Evolutionary conservation across 2,113 vertebrate species (phyloP).

Genomic region (Elaphurus davidianus): DNA sequence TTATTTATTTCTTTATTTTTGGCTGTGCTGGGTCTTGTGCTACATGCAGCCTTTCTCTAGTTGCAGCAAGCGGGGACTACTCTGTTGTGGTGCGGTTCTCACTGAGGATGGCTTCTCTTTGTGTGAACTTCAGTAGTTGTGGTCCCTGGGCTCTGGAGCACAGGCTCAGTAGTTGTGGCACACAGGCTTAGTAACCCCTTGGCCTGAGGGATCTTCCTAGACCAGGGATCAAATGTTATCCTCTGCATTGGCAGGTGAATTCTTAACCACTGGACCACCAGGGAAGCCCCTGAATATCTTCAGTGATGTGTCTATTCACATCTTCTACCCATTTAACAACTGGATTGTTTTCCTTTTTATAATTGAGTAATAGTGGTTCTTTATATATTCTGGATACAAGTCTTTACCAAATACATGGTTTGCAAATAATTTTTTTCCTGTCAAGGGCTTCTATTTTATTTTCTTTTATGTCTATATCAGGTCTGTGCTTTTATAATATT

Average conservation of each 20-base stretch:
- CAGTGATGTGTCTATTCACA: neutral
- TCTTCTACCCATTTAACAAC: neutral
- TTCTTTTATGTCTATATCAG: neutral
- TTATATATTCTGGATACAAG: neutral
- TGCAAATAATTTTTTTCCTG: neutral
- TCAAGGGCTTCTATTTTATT: neutral
- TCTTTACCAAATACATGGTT: neutral
- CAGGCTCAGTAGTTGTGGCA: neutral
- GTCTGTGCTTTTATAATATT: neutral
- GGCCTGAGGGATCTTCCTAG: neutral
- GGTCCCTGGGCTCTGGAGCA: neutral
- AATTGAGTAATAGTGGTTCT: neutral
- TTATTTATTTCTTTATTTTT: neutral
- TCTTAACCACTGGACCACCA: neutral
- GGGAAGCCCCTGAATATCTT: neutral
- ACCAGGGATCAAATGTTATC: neutral
- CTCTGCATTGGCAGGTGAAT: neutral
- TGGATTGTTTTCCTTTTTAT: neutral
- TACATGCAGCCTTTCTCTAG: neutral
- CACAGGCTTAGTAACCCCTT: neutral
- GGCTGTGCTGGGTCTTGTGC: neutral
- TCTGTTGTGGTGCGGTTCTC: neutral
- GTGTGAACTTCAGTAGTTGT: neutral
- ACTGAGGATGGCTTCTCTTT: neutral
- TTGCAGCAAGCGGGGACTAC: neutral